Conservation (phyloP, 2,797 vertebrate species). For the Catharus ustulatus region DNA sequence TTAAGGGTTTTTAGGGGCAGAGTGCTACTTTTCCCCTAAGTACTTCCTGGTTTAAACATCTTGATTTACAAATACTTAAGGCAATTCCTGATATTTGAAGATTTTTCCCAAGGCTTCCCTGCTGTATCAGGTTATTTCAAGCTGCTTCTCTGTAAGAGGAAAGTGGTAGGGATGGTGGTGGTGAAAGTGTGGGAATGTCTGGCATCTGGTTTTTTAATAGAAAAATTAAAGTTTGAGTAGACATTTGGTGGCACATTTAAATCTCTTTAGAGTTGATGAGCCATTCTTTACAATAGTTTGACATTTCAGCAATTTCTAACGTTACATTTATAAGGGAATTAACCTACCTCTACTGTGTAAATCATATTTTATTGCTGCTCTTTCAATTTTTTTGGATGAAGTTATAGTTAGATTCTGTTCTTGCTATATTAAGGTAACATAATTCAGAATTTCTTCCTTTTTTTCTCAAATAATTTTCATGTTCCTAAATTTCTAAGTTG, state of each 20-base stretch:
- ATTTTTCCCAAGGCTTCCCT: not conserved
- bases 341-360: slow-evolving; percentile 6
- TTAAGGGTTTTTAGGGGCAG: not conserved
- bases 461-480: not conserved
- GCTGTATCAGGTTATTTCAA: not conserved
- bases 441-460: not conserved
- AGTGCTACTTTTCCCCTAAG: not conserved
- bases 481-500: not conserved
- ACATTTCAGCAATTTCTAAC: not conserved
- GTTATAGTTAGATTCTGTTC: not conserved
- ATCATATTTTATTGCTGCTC: not conserved
- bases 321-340: not conserved
- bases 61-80: not conserved
- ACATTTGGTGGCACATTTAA: not conserved
- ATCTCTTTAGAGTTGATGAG: not conserved
- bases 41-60: not conserved
- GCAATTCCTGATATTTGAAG: not conserved
- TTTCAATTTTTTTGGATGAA: not conserved
- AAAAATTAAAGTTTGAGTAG: not conserved
- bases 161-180: not conserved
- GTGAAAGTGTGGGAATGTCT: not conserved
- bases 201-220: not conserved
- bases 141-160: not conserved
- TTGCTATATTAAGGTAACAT: not conserved
- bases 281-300: not conserved